Percentiles rank a stretch among this genome's conserved stretches.
phyloP scores from a whole-genome alignment of 2,888 invertebrate genomes.

The Pachydiplax longipennis region DNA sequence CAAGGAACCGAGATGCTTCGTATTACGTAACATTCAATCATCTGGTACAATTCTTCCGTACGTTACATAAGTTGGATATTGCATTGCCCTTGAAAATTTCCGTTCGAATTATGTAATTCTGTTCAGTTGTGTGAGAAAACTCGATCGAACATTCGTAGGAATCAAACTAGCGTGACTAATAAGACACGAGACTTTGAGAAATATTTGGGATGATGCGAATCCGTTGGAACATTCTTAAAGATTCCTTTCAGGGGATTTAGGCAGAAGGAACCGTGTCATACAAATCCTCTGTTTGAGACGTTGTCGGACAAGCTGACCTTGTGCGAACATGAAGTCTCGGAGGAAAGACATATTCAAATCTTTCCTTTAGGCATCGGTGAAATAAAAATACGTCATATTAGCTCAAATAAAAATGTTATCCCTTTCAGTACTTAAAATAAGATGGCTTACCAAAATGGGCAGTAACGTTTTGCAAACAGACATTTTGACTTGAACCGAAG shows the following conservation, averaged over 20 bases:
- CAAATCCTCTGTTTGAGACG: neutral
- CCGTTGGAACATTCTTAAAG: neutral
- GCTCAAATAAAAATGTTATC: neutral
- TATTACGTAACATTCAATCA: no score
- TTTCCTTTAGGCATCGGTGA: neutral
- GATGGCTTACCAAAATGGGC: neutral
- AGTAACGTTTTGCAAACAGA: neutral
- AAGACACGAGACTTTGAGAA: neutral
- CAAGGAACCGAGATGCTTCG: no score
- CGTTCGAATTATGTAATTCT: no score
- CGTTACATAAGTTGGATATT: no score
- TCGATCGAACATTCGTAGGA: no score
- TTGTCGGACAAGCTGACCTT: neutral
- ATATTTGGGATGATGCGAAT: neutral
- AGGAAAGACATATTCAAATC: neutral
- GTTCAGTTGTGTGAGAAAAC: no score
- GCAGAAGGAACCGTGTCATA: neutral
- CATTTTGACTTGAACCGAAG: neutral
- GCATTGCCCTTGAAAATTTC: no score
- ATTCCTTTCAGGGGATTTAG: neutral
- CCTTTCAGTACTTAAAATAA: neutral
- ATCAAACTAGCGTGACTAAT: no score
- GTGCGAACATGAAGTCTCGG: neutral
- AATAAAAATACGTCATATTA: neutral
- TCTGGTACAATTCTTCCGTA: no score